Conservation (phyloP, 2,888 invertebrate species). For the Sthenelais limicola region DNA sequence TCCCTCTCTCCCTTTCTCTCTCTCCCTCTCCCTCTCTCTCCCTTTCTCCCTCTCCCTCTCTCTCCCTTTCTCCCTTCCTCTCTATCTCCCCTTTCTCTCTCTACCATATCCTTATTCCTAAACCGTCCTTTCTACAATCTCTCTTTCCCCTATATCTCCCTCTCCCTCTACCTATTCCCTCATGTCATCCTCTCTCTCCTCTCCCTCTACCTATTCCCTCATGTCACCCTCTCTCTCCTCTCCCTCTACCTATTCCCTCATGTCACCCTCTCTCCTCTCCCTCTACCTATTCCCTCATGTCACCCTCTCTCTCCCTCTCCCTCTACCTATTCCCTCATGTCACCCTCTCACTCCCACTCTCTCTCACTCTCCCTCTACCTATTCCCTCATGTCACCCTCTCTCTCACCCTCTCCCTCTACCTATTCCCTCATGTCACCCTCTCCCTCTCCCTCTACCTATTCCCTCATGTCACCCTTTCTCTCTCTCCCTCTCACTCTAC, state of each 20-base stretch:
- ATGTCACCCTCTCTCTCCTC: not conserved
- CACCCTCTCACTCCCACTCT: no score
- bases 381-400: no score
- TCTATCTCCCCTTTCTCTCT: not conserved
- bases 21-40: not conserved
- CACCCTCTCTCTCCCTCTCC: no score
- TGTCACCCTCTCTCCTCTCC: not conserved
- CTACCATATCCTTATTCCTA: no score
- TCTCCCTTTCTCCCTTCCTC: not conserved
- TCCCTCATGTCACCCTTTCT: no score
- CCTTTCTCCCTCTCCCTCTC: not conserved
- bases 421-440: no score
- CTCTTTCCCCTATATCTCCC: not conserved
- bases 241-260: not conserved
- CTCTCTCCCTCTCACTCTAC: not conserved
- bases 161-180: not conserved
- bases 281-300: no score
- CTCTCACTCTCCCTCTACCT: no score
- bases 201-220: not conserved
- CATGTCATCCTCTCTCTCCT: not conserved
- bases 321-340: no score
- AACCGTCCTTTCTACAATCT: not conserved
- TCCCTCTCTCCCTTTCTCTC: conserved; percentile 5
- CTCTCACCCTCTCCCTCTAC: no score
- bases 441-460: no score